Percentiles rank a stretch among this genome's conserved stretches.
Conservation (phyloP, 2,113 vertebrate genomes). For the Carettochelys insculpta region DNA sequence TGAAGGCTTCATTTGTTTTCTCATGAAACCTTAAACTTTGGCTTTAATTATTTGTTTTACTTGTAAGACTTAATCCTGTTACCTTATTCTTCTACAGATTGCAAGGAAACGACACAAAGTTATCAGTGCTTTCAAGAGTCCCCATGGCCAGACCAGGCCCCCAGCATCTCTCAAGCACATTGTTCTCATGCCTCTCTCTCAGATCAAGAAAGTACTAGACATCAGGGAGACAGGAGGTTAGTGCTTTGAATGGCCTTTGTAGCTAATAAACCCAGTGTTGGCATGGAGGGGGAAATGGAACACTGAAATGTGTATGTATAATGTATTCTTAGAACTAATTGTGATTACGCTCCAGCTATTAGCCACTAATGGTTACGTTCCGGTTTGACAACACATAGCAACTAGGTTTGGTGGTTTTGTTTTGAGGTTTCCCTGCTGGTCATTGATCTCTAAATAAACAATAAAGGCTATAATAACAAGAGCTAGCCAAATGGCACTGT, state of each 20-base stretch:
- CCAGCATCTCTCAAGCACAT: slow-evolving; percentile 95
- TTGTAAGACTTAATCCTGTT: background rate
- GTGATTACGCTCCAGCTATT: background rate
- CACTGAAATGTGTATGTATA: background rate
- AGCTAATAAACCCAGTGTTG: background rate
- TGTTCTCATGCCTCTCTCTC: slow-evolving; percentile 95
- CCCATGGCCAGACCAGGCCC: slow-evolving; percentile 88
- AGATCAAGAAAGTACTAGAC: slow-evolving; percentile 95
- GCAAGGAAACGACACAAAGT: slow-evolving; percentile 96
- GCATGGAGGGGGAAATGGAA: background rate
- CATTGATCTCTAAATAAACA: slow-evolving; percentile 17
- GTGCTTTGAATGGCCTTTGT: slow-evolving; percentile 11
- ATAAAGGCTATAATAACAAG: background rate
- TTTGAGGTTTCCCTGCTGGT: background rate
- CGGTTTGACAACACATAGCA: background rate
- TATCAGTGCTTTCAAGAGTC: slow-evolving; percentile 94
- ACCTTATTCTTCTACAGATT: slow-evolving; percentile 77
- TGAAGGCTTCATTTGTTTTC: background rate
- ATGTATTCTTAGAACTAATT: background rate
- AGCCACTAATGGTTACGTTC: background rate
- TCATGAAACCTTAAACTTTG: background rate
- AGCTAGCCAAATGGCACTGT: slow-evolving; percentile 1
- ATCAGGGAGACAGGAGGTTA: slow-evolving; percentile 96
- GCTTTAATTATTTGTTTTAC: background rate
- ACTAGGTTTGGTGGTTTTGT: background rate